Percentiles rank a stretch among this genome's conserved stretches.
phyloP scores from a whole-genome alignment of 2,888 invertebrate genomes.

The Ophion costatus region DNA sequence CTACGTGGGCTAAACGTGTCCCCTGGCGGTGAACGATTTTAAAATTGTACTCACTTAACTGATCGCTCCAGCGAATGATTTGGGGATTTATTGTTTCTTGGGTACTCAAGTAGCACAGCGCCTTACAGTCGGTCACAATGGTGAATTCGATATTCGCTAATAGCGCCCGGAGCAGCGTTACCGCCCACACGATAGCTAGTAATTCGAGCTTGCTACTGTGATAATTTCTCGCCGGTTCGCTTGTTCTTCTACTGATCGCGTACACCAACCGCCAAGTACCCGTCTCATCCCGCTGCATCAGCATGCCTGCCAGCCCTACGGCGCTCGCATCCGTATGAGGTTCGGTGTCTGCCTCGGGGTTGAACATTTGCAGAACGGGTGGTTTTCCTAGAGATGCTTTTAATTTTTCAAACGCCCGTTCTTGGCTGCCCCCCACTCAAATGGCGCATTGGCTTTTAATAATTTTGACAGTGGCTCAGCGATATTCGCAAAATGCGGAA shows the following conservation, averaged over 20 bases:
- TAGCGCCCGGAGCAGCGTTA: slow-evolving; percentile 23
- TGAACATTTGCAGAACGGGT: slow-evolving; percentile 32
- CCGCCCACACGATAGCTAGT: slow-evolving; percentile 36
- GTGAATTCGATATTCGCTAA: slow-evolving; percentile 35
- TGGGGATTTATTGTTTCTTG: slow-evolving; percentile 23
- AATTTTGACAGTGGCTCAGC: neutral
- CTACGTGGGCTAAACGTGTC: slow-evolving; percentile 62
- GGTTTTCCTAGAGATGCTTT: slow-evolving; percentile 11
- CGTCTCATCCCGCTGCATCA: slow-evolving; percentile 64
- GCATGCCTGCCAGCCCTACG: slow-evolving; percentile 21
- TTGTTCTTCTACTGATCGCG: slow-evolving; percentile 70
- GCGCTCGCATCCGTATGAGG: slow-evolving; percentile 35
- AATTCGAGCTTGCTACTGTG: slow-evolving; percentile 67
- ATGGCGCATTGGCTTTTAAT: neutral
- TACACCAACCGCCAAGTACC: slow-evolving; percentile 65
- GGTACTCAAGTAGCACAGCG: slow-evolving; percentile 25
- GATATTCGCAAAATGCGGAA: neutral
- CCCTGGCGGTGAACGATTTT: slow-evolving; percentile 66
- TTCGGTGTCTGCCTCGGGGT: slow-evolving; percentile 47
- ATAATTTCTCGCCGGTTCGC: slow-evolving; percentile 67
- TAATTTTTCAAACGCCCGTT: slow-evolving; percentile 41
- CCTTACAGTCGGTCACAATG: slow-evolving; percentile 44
- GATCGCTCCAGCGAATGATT: slow-evolving; percentile 28
- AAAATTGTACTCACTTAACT: slow-evolving; percentile 52
- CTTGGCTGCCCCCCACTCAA: slow-evolving; percentile 31